Percentiles rank a stretch among this genome's conserved stretches.
Conservation (phyloP, 2,797 vertebrate species). For the Holocentrus rufus region DNA sequence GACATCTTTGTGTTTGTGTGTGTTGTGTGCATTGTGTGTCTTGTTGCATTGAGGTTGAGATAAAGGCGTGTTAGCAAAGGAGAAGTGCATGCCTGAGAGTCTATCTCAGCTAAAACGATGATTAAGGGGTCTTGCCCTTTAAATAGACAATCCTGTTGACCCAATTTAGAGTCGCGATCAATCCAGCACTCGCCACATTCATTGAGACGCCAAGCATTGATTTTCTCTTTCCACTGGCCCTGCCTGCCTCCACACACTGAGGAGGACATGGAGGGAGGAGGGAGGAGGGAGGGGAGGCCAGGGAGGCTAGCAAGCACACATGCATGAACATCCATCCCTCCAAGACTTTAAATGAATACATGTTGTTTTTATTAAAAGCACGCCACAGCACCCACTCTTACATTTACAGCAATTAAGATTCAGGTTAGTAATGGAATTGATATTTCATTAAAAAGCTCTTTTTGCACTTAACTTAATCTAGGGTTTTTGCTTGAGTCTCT, state of each 20-base stretch:
- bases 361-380: too few species aligned
- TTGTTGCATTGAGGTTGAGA: constrained; percentile 43
- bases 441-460: too few species aligned
- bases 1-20: neutral
- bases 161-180: constrained; percentile 87
- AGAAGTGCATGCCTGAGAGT: constrained; percentile 68
- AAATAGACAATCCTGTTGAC: constrained; percentile 87
- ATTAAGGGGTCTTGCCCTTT: constrained; percentile 87
- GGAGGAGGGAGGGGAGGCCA: constrained; percentile 10
- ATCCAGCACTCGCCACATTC: constrained; percentile 84
- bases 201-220: constrained; percentile 86
- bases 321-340: constrained; percentile 10
- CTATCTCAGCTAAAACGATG: constrained; percentile 82
- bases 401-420: too few species aligned
- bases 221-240: constrained; percentile 68
- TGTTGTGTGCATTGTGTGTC: constrained; percentile 19
- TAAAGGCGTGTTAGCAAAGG: constrained; percentile 57
- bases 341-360: too few species aligned
- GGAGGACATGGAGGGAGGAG: constrained; percentile 32
- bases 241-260: constrained; percentile 58
- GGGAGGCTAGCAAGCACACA: constrained; percentile 22
- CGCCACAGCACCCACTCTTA: too few species aligned
- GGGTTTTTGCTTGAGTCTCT: too few species aligned
- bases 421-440: too few species aligned
- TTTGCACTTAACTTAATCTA: too few species aligned